phyloP scores from a whole-genome alignment of 1,140 invertebrate species.

The Bombus impatiens region DNA sequence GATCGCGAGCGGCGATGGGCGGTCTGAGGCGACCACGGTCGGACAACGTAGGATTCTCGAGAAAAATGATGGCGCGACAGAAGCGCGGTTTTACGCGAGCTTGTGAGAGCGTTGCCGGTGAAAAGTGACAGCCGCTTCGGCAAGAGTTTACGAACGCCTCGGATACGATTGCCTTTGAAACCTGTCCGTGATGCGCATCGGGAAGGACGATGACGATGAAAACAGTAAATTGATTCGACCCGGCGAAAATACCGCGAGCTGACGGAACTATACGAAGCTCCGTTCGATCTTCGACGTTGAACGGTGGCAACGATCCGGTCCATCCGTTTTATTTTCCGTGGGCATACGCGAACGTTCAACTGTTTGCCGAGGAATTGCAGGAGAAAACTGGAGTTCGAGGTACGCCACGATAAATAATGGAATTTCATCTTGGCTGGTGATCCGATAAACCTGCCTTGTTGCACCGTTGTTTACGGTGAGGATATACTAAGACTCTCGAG shows the following conservation, averaged over 20 bases:
- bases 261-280: not conserved
- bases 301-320: too few relatives aligned
- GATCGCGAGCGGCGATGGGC: too few relatives aligned
- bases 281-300: not conserved
- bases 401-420: conserved; percentile 40
- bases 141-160: not conserved
- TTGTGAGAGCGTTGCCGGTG: not conserved
- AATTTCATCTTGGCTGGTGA: conserved; percentile 32
- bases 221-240: not conserved
- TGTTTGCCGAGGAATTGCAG: not conserved
- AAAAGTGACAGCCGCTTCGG: not conserved
- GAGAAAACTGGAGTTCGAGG: not conserved
- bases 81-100: not conserved
- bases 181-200: not conserved
- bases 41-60: too few relatives aligned
- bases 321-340: not conserved
- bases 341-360: conserved; percentile 19
- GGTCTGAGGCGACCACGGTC: too few relatives aligned
- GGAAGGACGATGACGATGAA: not conserved
- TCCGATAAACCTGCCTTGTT: conserved; percentile 43
- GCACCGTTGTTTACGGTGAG: conserved; percentile 25
- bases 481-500: not conserved
- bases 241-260: not conserved
- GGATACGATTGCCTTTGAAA: not conserved
- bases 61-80: not conserved